Base-by-base conservation (phyloP, 2,113 vertebrate genomes). In the Boulengeromyrus knoepffleri region DNA sequence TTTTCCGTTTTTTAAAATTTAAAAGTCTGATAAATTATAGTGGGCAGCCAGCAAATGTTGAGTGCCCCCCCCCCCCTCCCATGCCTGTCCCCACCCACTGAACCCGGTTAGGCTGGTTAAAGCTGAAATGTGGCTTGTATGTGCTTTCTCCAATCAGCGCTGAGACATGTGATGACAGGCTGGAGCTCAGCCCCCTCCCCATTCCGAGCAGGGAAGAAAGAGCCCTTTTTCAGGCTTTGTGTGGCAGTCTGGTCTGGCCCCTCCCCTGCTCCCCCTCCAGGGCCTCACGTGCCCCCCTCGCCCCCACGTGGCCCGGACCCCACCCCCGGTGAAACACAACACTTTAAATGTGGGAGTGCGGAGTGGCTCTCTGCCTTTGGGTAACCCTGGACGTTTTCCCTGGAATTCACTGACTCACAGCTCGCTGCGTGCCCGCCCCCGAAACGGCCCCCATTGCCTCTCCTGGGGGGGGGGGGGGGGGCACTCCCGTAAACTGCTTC, bases 201-300 rank as follows among this genome's bases (percentile, higher is more conserved):
- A 24, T 84, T 50, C 87, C 46, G 83, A 83, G 62, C 52, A 77
- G 52, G 85, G 89, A 85, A 77, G 93, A 62, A 88, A 88, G 36
- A 15, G 17, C 52, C 36, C 36, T 27, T 19, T 24, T 21, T 42
- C 53, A 46, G 87, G 17, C 53, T 88, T 62, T 88, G 87, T 88
- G 52, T n/a, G 31, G 53, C 13, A 62, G 36, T 5, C 49, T 24
- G 3, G 52, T n/a, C 52, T 27, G 50, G 36, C 19, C 31, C 88
- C 92, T 50, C 88, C 91, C 90, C 93, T 88, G 85, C 77, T 92
- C 56, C 7, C 87, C 47, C n/a, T 27, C n/a, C 47, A 13, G n/a
- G n/a, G n/a, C 45, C 47, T 36, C 62, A 66, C n/a, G 2, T 66
- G 85, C 50, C 45, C 24, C 85, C 42, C 36, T 42, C 5, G 77